Conservation (phyloP, 2,888 invertebrate species). For the Alentia gelatinosa region DNA sequence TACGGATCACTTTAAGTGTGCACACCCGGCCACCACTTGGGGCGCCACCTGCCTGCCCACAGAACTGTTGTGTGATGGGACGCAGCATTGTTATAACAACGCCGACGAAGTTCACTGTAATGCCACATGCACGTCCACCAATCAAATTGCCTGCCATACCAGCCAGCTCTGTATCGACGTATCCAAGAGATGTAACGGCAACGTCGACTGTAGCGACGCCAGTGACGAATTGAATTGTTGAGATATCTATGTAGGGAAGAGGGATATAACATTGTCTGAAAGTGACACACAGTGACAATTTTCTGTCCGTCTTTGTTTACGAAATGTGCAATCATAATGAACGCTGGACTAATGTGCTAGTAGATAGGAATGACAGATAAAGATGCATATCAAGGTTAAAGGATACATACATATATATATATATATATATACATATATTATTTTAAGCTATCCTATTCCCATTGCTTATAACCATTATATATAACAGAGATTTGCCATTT, state of each 20-base stretch:
- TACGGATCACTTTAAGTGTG: constrained; percentile 4
- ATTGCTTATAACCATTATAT: too few relatives aligned
- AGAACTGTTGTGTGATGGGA: constrained; percentile 8
- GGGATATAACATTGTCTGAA: neutral
- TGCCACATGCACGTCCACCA: neutral
- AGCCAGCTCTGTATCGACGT: constrained; percentile 37
- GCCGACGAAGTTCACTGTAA: constrained; percentile 17
- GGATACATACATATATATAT: too few relatives aligned
- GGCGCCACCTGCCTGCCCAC: constrained; percentile 11
- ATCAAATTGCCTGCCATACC: neutral
- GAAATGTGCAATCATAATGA: too few relatives aligned
- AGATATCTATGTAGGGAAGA: too few relatives aligned
- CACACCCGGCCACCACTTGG: neutral
- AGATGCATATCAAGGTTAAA: too few relatives aligned
- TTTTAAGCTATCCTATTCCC: too few relatives aligned
- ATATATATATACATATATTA: too few relatives aligned
- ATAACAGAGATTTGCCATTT: too few relatives aligned
- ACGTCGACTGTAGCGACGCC: constrained; percentile 48
- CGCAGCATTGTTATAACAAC: neutral
- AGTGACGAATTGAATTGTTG: constrained; percentile 60
- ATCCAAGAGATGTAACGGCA: constrained; percentile 56
- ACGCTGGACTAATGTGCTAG: too few relatives aligned
- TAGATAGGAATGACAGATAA: too few relatives aligned
- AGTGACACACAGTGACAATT: neutral
- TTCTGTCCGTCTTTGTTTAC: neutral